These are phyloP conservation scores for Rhagium mordax DNA, from an alignment of 2,888 invertebrate species.

Conservation along the genomic window DNA sequence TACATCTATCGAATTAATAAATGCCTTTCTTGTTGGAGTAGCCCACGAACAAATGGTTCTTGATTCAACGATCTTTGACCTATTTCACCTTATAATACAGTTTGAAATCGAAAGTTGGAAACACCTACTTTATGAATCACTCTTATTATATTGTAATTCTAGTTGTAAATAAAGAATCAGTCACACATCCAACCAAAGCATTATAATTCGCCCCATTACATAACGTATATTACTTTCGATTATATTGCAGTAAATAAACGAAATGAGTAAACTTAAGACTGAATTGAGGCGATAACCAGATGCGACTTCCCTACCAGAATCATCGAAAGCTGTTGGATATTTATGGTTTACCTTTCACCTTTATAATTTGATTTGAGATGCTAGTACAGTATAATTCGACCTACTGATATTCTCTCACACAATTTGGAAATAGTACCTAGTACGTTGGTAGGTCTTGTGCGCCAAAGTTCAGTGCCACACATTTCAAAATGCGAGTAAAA, in stretches of 20 bases:
- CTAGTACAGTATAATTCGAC: conserved; percentile 43
- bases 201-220: background rate
- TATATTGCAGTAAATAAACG: background rate
- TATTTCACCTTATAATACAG: background rate
- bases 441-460: background rate
- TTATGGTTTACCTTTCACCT: conserved; percentile 59
- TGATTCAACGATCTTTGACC: background rate
- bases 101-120: background rate
- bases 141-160: background rate
- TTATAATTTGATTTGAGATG: conserved; percentile 44
- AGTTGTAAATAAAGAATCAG: background rate
- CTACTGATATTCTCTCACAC: conserved; percentile 48
- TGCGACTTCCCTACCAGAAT: background rate
- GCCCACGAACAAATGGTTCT: background rate
- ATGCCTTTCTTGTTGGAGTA: background rate
- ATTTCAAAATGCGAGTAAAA: conserved; percentile 22
- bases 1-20: background rate
- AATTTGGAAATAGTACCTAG: background rate
- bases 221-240: conserved; percentile 6
- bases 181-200: background rate
- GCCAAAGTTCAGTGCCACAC: background rate
- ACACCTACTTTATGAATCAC: background rate
- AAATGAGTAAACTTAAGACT: background rate
- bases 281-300: background rate
- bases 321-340: conserved; percentile 30